phyloP scores from a whole-genome alignment of 1,140 invertebrate genomes.

The Acyrthosiphon pisum region DNA sequence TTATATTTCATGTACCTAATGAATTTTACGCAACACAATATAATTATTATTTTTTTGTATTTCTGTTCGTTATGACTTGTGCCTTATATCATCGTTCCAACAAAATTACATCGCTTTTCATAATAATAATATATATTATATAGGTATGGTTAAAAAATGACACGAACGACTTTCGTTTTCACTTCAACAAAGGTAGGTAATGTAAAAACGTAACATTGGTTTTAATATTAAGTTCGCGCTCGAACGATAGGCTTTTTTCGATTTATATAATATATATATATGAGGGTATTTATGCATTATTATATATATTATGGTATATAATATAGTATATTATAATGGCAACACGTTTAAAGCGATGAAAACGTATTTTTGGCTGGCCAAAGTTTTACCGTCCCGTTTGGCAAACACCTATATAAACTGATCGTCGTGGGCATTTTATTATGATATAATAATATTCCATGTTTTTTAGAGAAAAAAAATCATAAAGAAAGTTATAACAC shows the following conservation, averaged over 20 bases:
- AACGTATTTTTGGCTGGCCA: neutral
- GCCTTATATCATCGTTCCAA: neutral
- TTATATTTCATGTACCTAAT: neutral
- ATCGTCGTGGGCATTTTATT: neutral
- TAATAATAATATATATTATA: constrained; percentile 10
- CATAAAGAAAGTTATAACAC: neutral
- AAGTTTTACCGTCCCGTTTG: neutral
- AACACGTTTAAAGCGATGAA: neutral
- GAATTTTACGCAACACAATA: neutral
- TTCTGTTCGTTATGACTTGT: neutral
- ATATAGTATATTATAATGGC: neutral
- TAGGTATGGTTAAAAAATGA: neutral
- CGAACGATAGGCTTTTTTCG: neutral
- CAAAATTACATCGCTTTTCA: neutral
- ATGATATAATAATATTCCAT: neutral
- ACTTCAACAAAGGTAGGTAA: neutral
- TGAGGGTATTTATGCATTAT: neutral
- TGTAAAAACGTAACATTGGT: neutral
- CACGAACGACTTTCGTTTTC: neutral
- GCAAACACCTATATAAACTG: neutral
- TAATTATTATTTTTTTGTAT: neutral
- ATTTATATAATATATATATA: neutral
- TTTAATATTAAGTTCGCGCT: neutral
- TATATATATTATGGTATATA: neutral
- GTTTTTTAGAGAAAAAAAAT: neutral